Conservation (phyloP, 2,113 vertebrate species). For the Struthidea cinerea region DNA sequence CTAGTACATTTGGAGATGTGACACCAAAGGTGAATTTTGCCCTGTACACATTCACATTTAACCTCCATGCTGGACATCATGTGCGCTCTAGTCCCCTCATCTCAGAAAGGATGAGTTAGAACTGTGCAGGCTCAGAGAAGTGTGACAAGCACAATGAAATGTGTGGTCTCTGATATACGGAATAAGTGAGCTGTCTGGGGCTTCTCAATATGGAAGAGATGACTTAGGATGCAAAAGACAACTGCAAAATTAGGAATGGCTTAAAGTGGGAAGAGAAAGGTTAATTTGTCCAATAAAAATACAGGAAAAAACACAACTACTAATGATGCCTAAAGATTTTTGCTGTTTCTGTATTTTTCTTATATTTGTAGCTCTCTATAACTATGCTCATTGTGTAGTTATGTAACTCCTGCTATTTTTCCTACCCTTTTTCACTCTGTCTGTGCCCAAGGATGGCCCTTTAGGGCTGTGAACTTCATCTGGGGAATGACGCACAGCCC, state of each 20-base stretch:
- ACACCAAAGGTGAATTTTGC: not conserved
- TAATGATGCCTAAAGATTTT: not conserved
- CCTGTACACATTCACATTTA: not conserved
- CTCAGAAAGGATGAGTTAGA: not conserved
- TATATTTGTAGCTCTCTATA: not conserved
- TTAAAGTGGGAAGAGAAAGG: not conserved
- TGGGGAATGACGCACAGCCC: slow-evolving; percentile 78
- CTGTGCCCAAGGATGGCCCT: not conserved
- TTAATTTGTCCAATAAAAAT: not conserved
- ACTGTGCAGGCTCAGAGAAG: not conserved
- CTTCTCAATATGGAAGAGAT: not conserved
- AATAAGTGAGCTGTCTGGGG: not conserved
- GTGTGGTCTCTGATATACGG: not conserved
- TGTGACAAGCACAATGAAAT: not conserved
- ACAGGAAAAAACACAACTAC: not conserved
- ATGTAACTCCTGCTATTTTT: not conserved
- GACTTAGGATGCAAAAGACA: not conserved
- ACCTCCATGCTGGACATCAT: not conserved
- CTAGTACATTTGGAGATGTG: not conserved
- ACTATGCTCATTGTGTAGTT: not conserved
- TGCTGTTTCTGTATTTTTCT: not conserved
- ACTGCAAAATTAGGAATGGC: not conserved
- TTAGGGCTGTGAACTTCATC: slow-evolving; percentile 72
- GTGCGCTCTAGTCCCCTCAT: not conserved
- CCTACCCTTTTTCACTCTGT: not conserved